Base-by-base conservation (phyloP, 1,140 invertebrate genomes). In the Tetramorium parvispinum region DNA sequence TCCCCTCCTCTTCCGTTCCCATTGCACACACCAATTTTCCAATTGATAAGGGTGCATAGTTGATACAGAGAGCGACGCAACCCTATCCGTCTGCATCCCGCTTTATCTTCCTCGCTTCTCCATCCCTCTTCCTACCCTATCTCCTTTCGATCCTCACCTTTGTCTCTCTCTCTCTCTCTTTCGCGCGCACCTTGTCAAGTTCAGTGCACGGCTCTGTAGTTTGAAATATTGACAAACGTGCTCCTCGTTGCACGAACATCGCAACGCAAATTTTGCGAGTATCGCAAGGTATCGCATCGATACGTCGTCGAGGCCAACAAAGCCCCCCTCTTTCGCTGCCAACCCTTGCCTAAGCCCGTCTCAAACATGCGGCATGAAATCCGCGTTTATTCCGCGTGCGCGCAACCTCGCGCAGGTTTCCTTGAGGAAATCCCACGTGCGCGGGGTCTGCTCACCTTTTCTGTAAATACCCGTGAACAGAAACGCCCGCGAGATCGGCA, bases 1-100 rank as follows among this genome's bases (percentile, higher is more conserved):
- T 65, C 53, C 61, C 70, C 76, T 82, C 77, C 85, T 88, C 88
- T 92, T 91, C 89, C 89, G 87, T 85, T 88, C 91, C 89, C 87
- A 85, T 91, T 89, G 82, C 87, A 83, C 89, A 88, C 86, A 90
- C 87, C 91, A 93, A 93, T 93, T 94, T 94, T 94, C 89, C 93
- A 93, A 93, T 93, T 94, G 93, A 94, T 93, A 94, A 94, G 93
- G 91, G 91, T 91, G 88, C 87, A 86, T 90, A 87, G 87, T 88
- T 91, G 86, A 92, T 93, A 92, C 85, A 86, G 32, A 55, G 57
- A 55, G 46, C 57, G 63, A 65, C 82, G 85, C 89, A 91, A 91
- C 91, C 91, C 78, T 86, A 68, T 89, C 83, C 82, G 53, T 87
- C 78, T 57, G 21, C 59, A 21, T 63, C 87, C 76, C 87, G 43